Percentiles rank a stretch among this genome's conserved stretches.
Conservation (phyloP, 2,888 invertebrate genomes). For the Caenorhabditis wallacei region DNA sequence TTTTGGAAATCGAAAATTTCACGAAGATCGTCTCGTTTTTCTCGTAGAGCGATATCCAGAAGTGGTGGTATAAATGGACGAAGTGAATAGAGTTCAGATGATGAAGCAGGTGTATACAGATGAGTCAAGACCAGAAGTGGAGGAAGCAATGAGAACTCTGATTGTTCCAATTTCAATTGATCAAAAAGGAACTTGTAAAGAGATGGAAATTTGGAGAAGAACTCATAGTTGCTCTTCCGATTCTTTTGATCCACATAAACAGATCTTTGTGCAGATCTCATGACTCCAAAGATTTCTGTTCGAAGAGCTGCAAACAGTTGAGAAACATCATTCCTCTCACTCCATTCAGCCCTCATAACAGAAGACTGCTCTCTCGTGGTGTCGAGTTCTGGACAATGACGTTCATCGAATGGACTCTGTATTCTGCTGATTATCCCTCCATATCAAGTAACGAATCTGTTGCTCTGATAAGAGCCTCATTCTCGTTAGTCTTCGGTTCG, state of each 20-base stretch:
- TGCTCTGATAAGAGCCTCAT: slow-evolving; percentile 37
- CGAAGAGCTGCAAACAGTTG: slow-evolving; percentile 73
- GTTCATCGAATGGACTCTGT: slow-evolving; percentile 89
- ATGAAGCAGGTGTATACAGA: slow-evolving; percentile 65
- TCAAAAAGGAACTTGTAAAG: slow-evolving; percentile 44
- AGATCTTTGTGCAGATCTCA: slow-evolving; percentile 65
- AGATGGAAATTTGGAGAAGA: slow-evolving; percentile 73
- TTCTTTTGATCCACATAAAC: slow-evolving; percentile 70
- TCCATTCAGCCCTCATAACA: slow-evolving; percentile 71
- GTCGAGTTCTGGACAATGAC: slow-evolving; percentile 90
- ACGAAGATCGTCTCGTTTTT: slow-evolving; percentile 71
- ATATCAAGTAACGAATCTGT: slow-evolving; percentile 62
- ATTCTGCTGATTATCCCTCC: slow-evolving; percentile 62
- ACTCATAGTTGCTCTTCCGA: slow-evolving; percentile 73
- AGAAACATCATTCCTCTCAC: slow-evolving; percentile 75
- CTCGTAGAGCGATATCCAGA: slow-evolving; percentile 62
- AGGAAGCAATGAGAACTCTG: slow-evolving; percentile 70
- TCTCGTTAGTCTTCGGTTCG: slow-evolving; percentile 66
- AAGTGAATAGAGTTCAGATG: slow-evolving; percentile 51
- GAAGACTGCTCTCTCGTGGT: slow-evolving; percentile 86
- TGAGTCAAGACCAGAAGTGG: slow-evolving; percentile 72
- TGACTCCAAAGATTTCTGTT: slow-evolving; percentile 72
- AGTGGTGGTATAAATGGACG: slow-evolving; percentile 63
- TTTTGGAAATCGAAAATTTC: slow-evolving; percentile 30
- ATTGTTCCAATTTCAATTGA: slow-evolving; percentile 28